Evolutionary conservation across 2,888 invertebrate species (phyloP).

Genomic region (Dolomedes plantarius): DNA sequence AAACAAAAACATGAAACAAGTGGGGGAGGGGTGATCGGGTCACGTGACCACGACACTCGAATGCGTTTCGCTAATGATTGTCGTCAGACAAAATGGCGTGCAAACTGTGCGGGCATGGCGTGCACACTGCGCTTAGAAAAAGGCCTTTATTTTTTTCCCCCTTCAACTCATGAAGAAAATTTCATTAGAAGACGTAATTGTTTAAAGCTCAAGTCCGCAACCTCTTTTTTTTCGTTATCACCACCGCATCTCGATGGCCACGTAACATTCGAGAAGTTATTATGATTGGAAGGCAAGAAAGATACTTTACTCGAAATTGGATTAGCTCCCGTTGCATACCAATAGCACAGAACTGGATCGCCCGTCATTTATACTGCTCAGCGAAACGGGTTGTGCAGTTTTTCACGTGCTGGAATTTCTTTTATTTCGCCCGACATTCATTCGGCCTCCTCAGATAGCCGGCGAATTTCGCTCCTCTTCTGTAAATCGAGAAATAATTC

Average conservation of each 20-base stretch:
- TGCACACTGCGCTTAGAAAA: neutral
- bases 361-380: no score
- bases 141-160: neutral
- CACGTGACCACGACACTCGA: constrained; percentile 61
- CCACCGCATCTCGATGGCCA: neutral
- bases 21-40: constrained; percentile 22
- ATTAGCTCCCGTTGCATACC: neutral
- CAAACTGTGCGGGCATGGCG: neutral
- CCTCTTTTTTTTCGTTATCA: constrained; percentile 23
- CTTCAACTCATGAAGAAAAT: constrained; percentile 31
- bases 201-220: constrained; percentile 53
- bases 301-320: neutral
- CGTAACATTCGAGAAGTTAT: neutral
- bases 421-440: no score
- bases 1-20: constrained; percentile 12
- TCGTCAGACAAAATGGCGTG: constrained; percentile 67
- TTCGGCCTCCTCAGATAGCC: no score
- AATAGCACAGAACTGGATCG: neutral
- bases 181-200: constrained; percentile 61
- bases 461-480: no score
- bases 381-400: no score
- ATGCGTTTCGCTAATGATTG: constrained; percentile 59
- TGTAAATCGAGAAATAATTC: neutral
- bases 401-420: no score
- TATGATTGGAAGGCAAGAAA: no score